Evolutionary conservation across 2,888 invertebrate genomes (phyloP).

Genomic region (Aricia artaxerxes): DNA sequence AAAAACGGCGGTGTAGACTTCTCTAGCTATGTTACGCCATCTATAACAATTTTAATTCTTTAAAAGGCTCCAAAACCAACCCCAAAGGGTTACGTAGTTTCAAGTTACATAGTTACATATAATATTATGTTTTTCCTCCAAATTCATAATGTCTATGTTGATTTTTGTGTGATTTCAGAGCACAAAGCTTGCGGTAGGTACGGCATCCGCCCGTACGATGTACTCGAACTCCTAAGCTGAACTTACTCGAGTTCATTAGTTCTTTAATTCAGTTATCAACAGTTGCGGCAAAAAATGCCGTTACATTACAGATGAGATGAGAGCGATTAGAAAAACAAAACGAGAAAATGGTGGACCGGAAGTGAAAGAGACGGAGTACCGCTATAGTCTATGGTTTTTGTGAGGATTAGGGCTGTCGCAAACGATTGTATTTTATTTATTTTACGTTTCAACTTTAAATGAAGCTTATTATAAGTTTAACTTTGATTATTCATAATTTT

Average conservation of each 20-base stretch:
- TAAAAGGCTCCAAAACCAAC: too few species aligned
- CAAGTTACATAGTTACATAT: too few species aligned
- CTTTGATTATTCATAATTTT: too few species aligned
- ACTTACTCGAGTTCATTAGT: conserved; percentile 8
- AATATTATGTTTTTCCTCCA: too few species aligned
- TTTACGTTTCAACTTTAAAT: background rate
- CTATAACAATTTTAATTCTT: too few species aligned
- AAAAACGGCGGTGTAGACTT: too few species aligned
- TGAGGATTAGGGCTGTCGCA: background rate
- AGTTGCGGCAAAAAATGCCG: conserved; percentile 19
- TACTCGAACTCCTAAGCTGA: background rate
- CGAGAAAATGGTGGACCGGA: conserved; percentile 30
- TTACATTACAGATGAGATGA: conserved; percentile 30
- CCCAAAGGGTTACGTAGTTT: too few species aligned
- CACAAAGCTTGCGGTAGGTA: background rate
- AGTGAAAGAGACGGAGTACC: conserved; percentile 29
- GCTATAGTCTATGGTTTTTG: conserved; percentile 23
- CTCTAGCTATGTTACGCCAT: too few species aligned
- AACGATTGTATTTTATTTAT: background rate
- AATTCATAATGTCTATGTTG: too few species aligned
- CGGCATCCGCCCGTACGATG: background rate
- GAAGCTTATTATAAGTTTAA: too few species aligned
- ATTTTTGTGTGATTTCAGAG: too few species aligned
- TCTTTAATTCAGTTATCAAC: conserved; percentile 21
- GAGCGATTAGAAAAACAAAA: conserved; percentile 28